Conservation (phyloP, 2,888 invertebrate species). For the Rhodophaea formosa region DNA sequence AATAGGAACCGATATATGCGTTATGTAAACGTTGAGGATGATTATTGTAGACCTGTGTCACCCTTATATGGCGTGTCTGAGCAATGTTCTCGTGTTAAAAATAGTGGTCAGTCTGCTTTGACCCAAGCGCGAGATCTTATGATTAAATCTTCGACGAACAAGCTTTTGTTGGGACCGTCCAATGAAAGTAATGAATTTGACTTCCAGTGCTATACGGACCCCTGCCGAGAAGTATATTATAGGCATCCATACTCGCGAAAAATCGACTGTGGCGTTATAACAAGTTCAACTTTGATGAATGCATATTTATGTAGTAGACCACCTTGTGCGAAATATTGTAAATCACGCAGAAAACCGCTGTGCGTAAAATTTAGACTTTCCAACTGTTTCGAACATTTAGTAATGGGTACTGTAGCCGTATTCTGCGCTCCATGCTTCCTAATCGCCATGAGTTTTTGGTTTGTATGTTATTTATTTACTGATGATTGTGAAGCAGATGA, state of each 20-base stretch:
- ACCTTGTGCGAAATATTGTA: too few relatives aligned
- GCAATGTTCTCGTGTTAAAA: background rate
- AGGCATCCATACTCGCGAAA: background rate
- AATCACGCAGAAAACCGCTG: background rate
- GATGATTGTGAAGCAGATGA: background rate
- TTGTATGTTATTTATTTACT: background rate
- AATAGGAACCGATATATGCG: background rate
- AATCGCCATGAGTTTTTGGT: conserved; percentile 1
- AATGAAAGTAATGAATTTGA: background rate
- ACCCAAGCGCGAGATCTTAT: background rate
- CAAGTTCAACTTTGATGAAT: background rate
- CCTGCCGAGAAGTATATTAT: background rate
- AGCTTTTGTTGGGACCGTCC: background rate
- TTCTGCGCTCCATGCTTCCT: conserved; percentile 4
- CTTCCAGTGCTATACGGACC: background rate
- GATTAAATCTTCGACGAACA: background rate
- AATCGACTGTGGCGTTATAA: background rate
- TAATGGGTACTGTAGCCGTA: background rate
- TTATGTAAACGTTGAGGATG: background rate
- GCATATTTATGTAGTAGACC: background rate
- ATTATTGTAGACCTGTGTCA: background rate
- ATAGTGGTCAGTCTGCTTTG: too few relatives aligned
- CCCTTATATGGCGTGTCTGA: background rate
- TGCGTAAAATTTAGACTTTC: background rate
- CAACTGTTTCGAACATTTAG: background rate